Evolutionary conservation across 2,797 vertebrate genomes (phyloP).

Genomic region (Anguilla marmorata): DNA sequence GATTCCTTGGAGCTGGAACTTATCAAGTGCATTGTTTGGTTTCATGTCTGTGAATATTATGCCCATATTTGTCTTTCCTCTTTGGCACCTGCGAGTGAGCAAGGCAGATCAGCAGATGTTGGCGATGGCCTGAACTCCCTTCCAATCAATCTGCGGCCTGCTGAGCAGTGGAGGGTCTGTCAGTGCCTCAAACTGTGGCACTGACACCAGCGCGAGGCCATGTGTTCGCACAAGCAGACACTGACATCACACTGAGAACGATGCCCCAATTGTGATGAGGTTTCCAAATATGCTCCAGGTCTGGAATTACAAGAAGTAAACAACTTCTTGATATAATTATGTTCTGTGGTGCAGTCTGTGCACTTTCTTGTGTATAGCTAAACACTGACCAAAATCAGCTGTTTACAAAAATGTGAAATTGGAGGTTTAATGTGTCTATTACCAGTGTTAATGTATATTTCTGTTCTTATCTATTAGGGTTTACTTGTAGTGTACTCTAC

Average conservation of each 20-base stretch:
- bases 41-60: not conserved
- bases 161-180: slow-evolving; percentile 16
- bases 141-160: slow-evolving; percentile 4
- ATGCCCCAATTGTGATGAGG: not conserved
- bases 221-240: not conserved
- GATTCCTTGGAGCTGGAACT: not conserved
- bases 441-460: not conserved
- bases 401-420: not conserved
- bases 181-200: not conserved
- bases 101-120: slow-evolving; percentile 15
- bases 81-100: not conserved
- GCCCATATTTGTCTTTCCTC: not conserved
- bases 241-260: not conserved
- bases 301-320: not conserved
- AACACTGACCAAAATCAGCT: not conserved
- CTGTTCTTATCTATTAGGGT: not conserved
- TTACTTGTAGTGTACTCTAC: not conserved
- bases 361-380: not conserved
- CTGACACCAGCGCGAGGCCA: slow-evolving; percentile 15
- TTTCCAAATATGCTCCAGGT: not conserved
- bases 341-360: not conserved
- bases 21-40: not conserved
- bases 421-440: not conserved
- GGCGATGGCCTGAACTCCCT: not conserved
- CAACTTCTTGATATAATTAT: not conserved